Conservation (phyloP, 1,140 invertebrate species). For the Eciton burchellii region DNA sequence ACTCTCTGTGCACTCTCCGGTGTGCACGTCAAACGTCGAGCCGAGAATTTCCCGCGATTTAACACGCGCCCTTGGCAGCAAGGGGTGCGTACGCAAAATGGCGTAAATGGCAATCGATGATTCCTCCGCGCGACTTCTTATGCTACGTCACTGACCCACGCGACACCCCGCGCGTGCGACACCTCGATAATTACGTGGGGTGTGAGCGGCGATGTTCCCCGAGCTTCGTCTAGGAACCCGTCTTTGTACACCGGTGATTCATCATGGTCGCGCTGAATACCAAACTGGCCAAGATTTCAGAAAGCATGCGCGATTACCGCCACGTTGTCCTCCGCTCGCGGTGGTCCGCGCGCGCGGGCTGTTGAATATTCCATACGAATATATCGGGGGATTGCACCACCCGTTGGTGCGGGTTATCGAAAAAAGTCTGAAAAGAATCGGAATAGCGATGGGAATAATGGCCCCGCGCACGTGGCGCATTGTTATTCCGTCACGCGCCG, state of each 20-base stretch:
- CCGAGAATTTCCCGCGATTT: not conserved
- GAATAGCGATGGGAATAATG: not conserved
- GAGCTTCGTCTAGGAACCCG: not conserved
- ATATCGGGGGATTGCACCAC: not conserved
- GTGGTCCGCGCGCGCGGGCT: not conserved
- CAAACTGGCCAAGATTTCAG: conserved; percentile 34
- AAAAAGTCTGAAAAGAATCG: not conserved
- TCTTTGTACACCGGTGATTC: conserved; percentile 44
- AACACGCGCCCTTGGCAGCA: not conserved
- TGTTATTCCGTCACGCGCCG: conserved; percentile 32
- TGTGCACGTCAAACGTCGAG: too few relatives aligned
- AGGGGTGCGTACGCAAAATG: not conserved
- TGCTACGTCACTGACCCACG: conserved; percentile 29
- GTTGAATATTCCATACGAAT: conserved; percentile 11
- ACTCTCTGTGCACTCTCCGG: too few relatives aligned
- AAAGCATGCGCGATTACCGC: not conserved
- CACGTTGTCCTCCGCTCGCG: not conserved
- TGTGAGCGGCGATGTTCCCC: conserved; percentile 27
- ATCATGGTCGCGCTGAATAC: conserved; percentile 50
- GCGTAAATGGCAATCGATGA: not conserved
- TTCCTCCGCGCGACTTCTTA: not conserved
- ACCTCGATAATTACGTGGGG: conserved; percentile 50
- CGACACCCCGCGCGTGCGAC: conserved; percentile 21
- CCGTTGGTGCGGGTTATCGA: not conserved
- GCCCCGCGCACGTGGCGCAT: not conserved